A percentile compares a stretch with the other conserved stretches of the same genome.
These are phyloP conservation scores for Willowsia nigromaculata DNA, from an alignment of 2,888 invertebrate species.

Conservation along the genomic window DNA sequence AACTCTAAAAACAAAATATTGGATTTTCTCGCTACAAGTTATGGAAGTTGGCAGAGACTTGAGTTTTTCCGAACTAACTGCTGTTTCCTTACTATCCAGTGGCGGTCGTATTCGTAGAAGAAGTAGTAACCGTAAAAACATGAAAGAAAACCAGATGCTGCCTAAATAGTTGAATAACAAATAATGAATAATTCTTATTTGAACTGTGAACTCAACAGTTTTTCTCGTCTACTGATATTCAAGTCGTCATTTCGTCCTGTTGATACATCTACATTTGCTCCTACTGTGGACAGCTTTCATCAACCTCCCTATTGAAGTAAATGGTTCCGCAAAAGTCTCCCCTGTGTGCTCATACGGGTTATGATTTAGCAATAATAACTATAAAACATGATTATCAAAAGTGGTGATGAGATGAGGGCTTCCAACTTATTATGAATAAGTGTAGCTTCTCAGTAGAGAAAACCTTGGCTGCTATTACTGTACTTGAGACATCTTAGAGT, in stretches of 20 bases:
- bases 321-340: conserved; percentile 22
- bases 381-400: too few species aligned
- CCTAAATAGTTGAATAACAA: conserved; percentile 69
- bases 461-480: too few species aligned
- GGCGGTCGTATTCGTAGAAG: neutral
- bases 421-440: too few species aligned
- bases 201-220: conserved; percentile 52
- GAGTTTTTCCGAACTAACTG: neutral
- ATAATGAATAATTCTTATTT: conserved; percentile 72
- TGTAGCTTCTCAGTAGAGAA: too few species aligned
- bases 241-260: neutral
- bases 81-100: too few species aligned
- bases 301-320: conserved; percentile 23
- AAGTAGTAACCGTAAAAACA: conserved; percentile 20
- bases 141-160: conserved; percentile 64
- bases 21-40: neutral
- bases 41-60: neutral
- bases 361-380: too few species aligned
- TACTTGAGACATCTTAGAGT: too few species aligned
- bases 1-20: conserved; percentile 15
- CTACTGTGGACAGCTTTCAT: neutral
- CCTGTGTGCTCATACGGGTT: too few species aligned
- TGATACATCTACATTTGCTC: neutral
- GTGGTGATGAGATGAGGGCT: too few species aligned
- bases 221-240: neutral